Evolutionary conservation across 2,797 vertebrate genomes (phyloP).

Genomic region (Cryptoprocta ferox): DNA sequence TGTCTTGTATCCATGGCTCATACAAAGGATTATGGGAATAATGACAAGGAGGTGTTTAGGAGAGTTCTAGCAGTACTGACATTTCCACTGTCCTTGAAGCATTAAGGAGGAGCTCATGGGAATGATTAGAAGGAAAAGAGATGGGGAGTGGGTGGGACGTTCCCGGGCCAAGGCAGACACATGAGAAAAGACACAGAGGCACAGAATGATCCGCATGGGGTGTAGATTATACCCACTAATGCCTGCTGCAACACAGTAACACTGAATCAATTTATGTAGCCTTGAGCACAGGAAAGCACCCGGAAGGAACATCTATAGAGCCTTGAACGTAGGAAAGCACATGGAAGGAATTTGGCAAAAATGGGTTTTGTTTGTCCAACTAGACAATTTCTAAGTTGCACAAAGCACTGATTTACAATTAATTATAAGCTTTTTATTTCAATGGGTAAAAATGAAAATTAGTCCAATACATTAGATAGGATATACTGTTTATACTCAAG

Average conservation of each 20-base stretch:
- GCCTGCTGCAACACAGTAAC: too few relatives aligned
- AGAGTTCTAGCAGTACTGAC: not conserved
- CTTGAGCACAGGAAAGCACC: not conserved
- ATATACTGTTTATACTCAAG: not conserved
- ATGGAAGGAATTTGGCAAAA: not conserved
- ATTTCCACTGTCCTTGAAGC: not conserved
- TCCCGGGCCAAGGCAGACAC: not conserved
- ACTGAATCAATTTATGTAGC: not conserved
- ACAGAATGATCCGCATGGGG: accelerated
- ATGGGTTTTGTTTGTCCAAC: not conserved
- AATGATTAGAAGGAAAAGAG: too few relatives aligned
- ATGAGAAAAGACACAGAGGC: not conserved
- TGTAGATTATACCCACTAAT: accelerated
- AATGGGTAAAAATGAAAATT: conserved; percentile 23
- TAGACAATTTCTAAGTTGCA: not conserved
- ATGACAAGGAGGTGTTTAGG: not conserved
- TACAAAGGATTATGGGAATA: not conserved
- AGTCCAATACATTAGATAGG: not conserved
- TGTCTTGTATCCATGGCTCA: accelerated
- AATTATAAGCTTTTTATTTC: not conserved
- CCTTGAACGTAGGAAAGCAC: not conserved
- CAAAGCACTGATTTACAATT: not conserved
- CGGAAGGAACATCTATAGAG: not conserved
- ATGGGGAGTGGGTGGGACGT: not conserved
- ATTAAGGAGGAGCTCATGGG: accelerated